Evolutionary conservation across 2,797 vertebrate genomes (phyloP), one percentile per base, ranked within the genome.

Genomic region (Onychomys arenicola): DNA sequence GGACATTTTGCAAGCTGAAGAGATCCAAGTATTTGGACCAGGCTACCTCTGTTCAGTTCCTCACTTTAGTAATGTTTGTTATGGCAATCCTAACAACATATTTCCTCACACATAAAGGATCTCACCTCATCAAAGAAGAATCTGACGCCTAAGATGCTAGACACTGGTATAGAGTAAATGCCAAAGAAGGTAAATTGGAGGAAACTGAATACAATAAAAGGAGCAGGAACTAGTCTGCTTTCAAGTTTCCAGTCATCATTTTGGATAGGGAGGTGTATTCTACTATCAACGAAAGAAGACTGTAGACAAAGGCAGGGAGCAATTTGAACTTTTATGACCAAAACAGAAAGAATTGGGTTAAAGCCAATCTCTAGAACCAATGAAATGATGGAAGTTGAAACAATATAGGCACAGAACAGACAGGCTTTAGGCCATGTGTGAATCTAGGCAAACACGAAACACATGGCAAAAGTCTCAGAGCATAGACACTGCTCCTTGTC

Each of bases 241-340:
- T 93, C 55, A 95, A 85, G 67, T 94, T 96, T 91, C 27, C 9
- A 7, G 55, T 67, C 37, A 92, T 94, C 32, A 59, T 89, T 95
- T 92, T 57, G 16, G 77, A 27, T 40, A 86, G 8, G 80, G 67
- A 97, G 17, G 92, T 90, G 4, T 17, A 95, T 77, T 96, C 32
- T 32, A 40, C 73, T 96, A 91, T 91, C 84, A 96, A 96, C 97
- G 69, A 93, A 97, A 97, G 76, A 89, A 94, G 76, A 34, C 19
- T 90, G 29, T 95, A 92, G 63, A 93, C 65, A 93, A 96, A 94
- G 40, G 59, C 90, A 93, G 63, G 59, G 90, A 82, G 25, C 55
- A 96, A 88, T 96, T 86, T 96, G 81, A 93, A 89, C 85, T 86
- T 94, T 92, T 96, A 95, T 97, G 73, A 96, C 67, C 29, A 95